Evolutionary conservation across 2,113 vertebrate genomes (phyloP), one percentile per base, ranked within the genome.

Genomic region (Myrmophylax atrothorax): DNA sequence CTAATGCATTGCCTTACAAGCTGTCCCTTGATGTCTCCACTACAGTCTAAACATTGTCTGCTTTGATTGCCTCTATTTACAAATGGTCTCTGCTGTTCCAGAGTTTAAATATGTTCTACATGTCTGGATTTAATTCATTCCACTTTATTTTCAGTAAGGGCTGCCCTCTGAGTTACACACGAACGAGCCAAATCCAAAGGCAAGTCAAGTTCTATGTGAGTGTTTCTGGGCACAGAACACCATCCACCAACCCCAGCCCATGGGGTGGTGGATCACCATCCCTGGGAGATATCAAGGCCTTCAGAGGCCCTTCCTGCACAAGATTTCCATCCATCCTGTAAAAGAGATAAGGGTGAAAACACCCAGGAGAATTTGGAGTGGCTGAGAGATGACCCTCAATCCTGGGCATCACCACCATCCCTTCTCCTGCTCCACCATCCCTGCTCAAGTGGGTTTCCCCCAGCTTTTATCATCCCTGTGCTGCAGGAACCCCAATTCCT

Each of bases 61-160:
- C 47, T 84, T 63, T 68, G 52, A 90, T 68, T 59, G 81, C 64
- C 83, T 84, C 94, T 94, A 49, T 95, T 95, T 95, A 93, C 93
- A 83, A 80, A 92, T 18, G 60, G 15, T 66, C 89, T 60, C 67
- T 12, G 3, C 91, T 89, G 35, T 12, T 46, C 77, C 84, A 29
- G 38, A 83, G 63, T 77, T 95, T 94, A 95, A 96, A 96, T 75
- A 79, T 5, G 3, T 76, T 66, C 44, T 59, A 18, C 91, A 92
- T 53, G 68, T 15, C 91, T 63, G 42, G 58, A 60, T 86, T 91
- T 93, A 68, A 90, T 94, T 95, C 37, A 91, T 80, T 76, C 14
- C 56, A 24, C n/a, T 25, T 59, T 35, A 19, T 59, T 35, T 59
- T n/a, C 56, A 59, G 9, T 16, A 16, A 24, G 24, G 58, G 58